A percentile compares a stretch with the other conserved stretches of the same genome.
These are phyloP conservation scores for Thamnophis sirtalis DNA, from an alignment of 2,113 vertebrate genomes.

Conservation along the genomic window DNA sequence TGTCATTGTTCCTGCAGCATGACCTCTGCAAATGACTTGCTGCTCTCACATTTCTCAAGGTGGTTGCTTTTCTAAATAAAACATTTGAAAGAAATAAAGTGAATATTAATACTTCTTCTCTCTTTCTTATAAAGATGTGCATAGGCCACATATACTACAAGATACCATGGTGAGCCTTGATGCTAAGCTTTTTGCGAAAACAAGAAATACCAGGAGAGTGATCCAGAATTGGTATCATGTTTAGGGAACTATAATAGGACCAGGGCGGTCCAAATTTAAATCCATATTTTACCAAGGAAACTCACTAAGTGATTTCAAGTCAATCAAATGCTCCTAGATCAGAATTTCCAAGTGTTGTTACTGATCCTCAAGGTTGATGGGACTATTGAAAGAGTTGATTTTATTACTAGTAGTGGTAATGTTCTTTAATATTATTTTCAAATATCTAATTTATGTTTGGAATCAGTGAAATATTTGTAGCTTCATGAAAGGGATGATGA, in stretches of 20 bases:
- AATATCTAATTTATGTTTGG: neutral
- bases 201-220: neutral
- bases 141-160: slow-evolving; percentile 11
- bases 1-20: neutral
- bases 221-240: neutral
- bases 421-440: neutral
- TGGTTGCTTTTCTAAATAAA: neutral
- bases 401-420: neutral
- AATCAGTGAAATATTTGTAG: neutral
- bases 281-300: neutral
- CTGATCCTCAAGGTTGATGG: neutral
- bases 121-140: neutral
- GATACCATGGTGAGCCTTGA: slow-evolving; percentile 20
- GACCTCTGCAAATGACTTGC: neutral
- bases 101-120: slow-evolving; percentile 12
- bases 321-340: neutral
- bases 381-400: neutral
- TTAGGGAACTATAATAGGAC: neutral
- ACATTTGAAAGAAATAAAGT: slow-evolving; percentile 25
- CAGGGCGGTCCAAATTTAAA: neutral
- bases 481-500: neutral
- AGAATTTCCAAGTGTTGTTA: neutral
- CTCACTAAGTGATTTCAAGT: neutral
- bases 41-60: neutral
- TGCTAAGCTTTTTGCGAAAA: slow-evolving; percentile 18